Evolutionary conservation across 37 sponge, comb jelly and placozoan genomes (phyloP), one percentile per base, ranked within the genome.

Genomic region (Trichoplax adhaerens): DNA sequence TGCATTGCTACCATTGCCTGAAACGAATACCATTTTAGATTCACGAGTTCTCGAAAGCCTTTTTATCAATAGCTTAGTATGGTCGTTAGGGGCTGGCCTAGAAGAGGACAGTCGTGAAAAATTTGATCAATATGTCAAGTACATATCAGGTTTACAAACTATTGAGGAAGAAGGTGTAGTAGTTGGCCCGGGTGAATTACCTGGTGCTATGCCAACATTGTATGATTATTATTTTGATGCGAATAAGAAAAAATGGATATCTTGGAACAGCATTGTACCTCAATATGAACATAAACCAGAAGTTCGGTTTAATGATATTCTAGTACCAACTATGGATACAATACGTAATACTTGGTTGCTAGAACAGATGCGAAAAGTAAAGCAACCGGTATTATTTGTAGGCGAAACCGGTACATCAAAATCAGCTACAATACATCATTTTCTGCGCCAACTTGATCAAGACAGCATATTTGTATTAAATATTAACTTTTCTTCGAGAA

Each of bases 391-490:
- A 51, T 86, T 96, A 8, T 85, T 96, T 52, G 93, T 96, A 1
- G 99, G 99, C 58, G 99, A 96, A 78, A 96, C 92, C 53, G 99
- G 99, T 2, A 96, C 99, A 1, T 96, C 99, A 29, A 96, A 96
- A 68, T 91, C 92, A 49, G 99, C 99, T 6, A 96, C 99, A 7
- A 86, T 77, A 12, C 85, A 83, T 65, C 86, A 91, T 78, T 91
- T 85, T 57, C 77, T 96, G 55, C 79, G 99, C 57, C 65, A 75
- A 55, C 81, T 96, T 1, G 88, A 87, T 72, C 68, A 83, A 48
- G 93, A 96, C 1, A 65, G 77, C 10, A 83, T 75, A 81, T 71
- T 96, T 64, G 50, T 97, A 60, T 72, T 97, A 68, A 97, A 92
- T 72, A 84, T 97, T 55, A 97, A 97, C 81, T 97, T 91, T 78